phyloP scores from a whole-genome alignment of 2,113 vertebrate species.

The Callipepla squamata region DNA sequence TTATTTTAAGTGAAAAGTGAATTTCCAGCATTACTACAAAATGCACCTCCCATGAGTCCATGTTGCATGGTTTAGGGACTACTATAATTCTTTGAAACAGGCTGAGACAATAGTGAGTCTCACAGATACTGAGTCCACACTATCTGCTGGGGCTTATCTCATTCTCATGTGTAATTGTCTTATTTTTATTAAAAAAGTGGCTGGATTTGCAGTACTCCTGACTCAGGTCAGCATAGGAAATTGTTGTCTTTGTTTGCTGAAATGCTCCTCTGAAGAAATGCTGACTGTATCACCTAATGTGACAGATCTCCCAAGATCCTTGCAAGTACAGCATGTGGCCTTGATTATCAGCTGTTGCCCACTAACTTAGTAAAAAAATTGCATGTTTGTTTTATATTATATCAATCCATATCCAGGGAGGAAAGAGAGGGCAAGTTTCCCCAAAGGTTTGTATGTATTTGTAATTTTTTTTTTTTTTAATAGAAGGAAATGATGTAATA shows the following conservation, averaged over 20 bases:
- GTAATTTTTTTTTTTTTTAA: neutral
- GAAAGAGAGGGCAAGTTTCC: conserved; percentile 4
- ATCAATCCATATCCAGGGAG: neutral
- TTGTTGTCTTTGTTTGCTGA: neutral
- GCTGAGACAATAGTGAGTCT: neutral
- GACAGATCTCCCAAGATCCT: neutral
- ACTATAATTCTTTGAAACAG: neutral
- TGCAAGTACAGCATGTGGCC: conserved; percentile 10
- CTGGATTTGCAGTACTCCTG: neutral
- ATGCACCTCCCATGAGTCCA: neutral
- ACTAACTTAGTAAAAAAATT: neutral
- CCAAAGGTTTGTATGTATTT: neutral
- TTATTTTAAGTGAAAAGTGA: neutral
- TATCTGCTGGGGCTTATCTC: neutral
- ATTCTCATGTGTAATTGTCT: neutral
- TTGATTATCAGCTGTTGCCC: conserved; percentile 12
- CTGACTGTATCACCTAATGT: neutral
- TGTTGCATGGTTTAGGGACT: neutral
- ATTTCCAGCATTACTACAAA: neutral
- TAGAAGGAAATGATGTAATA: neutral
- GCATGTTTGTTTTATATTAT: neutral
- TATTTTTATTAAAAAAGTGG: neutral
- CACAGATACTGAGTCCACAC: neutral
- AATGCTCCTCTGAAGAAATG: neutral
- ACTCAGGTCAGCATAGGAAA: neutral